phyloP scores from a whole-genome alignment of 2,113 vertebrate species.

The Xenopus laevis region DNA sequence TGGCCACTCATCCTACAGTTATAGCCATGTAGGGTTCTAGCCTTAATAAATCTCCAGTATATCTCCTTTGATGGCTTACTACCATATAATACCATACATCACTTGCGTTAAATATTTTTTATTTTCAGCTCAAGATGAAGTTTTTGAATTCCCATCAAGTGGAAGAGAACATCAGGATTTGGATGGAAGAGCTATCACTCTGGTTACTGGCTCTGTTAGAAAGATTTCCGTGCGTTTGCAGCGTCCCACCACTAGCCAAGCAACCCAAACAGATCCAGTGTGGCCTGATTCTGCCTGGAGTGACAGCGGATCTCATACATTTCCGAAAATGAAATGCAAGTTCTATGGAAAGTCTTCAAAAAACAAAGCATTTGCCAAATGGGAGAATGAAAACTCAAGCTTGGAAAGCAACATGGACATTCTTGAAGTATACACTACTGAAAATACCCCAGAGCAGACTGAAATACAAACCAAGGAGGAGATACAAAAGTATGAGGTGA shows the following conservation, averaged over 20 bases:
- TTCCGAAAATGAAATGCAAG: slow-evolving; percentile 92
- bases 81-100: too few relatives aligned
- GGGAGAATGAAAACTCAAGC: slow-evolving; percentile 80
- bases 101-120: neutral
- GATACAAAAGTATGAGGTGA: slow-evolving; percentile 67
- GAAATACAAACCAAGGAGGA: slow-evolving; percentile 60
- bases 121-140: slow-evolving; percentile 81
- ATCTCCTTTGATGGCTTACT: too few relatives aligned
- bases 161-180: slow-evolving; percentile 63
- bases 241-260: slow-evolving; percentile 86
- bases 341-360: slow-evolving; percentile 79
- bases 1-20: too few relatives aligned
- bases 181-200: slow-evolving; percentile 81
- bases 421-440: slow-evolving; percentile 54
- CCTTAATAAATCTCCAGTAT: too few relatives aligned
- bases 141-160: slow-evolving; percentile 84
- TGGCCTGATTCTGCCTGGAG: slow-evolving; percentile 85
- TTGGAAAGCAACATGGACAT: slow-evolving; percentile 54
- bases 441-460: slow-evolving; percentile 58
- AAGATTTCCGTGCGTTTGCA: slow-evolving; percentile 91
- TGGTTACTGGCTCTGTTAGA: slow-evolving; percentile 86
- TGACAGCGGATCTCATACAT: slow-evolving; percentile 85
- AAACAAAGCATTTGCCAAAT: slow-evolving; percentile 84
- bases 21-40: too few relatives aligned
- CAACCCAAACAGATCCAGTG: slow-evolving; percentile 88